Conservation (phyloP, 2,888 invertebrate genomes). For the Pterostichus madidus region DNA sequence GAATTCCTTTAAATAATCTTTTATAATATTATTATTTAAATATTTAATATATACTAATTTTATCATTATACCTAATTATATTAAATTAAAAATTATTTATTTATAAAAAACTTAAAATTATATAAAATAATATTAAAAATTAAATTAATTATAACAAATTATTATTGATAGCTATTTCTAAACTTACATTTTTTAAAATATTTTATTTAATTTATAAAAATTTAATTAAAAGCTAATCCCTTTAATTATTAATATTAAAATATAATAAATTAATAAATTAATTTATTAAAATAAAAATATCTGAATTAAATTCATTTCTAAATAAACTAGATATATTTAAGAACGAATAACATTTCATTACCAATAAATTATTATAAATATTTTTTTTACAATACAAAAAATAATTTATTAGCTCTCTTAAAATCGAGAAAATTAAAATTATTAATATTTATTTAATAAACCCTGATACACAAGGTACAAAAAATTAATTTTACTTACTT, state of each 20-base stretch:
- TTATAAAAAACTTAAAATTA: constrained; percentile 75
- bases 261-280: constrained; percentile 73
- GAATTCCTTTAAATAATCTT: constrained; percentile 76
- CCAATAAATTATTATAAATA: constrained; percentile 82
- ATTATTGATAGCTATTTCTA: constrained; percentile 80
- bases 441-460: too few relatives aligned
- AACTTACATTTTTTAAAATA: constrained; percentile 78
- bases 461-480: too few relatives aligned
- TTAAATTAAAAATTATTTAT: constrained; percentile 76
- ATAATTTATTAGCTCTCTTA: constrained; percentile 82
- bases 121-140: constrained; percentile 77
- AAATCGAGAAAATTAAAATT: constrained; percentile 81
- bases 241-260: constrained; percentile 78
- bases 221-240: constrained; percentile 82
- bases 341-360: constrained; percentile 84
- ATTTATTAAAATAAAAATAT: constrained; percentile 74
- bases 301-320: constrained; percentile 81
- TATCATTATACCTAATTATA: constrained; percentile 80
- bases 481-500: too few relatives aligned
- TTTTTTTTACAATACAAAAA: constrained; percentile 80
- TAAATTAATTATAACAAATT: constrained; percentile 77
- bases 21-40: constrained; percentile 70
- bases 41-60: constrained; percentile 80
- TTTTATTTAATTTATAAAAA: constrained; percentile 77
- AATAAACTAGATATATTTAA: constrained; percentile 85